Base-by-base conservation (phyloP, 2,888 invertebrate species). In the Cerastis leucographa region DNA sequence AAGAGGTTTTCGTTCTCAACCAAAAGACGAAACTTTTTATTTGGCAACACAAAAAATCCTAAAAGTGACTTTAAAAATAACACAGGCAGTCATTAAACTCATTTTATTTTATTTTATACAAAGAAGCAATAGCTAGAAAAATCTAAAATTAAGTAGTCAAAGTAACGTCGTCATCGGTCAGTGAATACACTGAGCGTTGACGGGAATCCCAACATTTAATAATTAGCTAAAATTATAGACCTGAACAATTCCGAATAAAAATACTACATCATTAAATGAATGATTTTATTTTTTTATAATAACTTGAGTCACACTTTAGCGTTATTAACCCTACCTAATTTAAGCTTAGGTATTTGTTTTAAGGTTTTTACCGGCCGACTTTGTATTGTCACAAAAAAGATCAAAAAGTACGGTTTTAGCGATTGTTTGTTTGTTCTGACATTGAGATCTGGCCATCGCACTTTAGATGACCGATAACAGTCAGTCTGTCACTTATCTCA, bases 181-280 rank as follows among this genome's bases (percentile, higher is more conserved):
- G 76, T 66, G 62, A 71, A 40, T 70, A 68, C 70, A 54, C 61
- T 29, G 46, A 78, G n/a, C 72, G 42, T 12, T 62, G 44, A 29
- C 62, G 89, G 88, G n/a, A 77, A 73, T 87, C 56, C 89, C 88
- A 75, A 77, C 64, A 68, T 49, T 66, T 56, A 75, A 78, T 89
- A 87, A 87, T 89, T 89, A 79, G 17, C 61, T 51, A 75, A 82
- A 80, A 85, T 86, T 74, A 86, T 69, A 46, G 70, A 85, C 64
- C 51, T 40, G 70, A 81, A 80, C 75, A 84, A 76, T 81, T 81
- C 74, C 67, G 11, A 59, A 78, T 73, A 77, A 87, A 85, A 89
- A 77, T 62, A 70, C 74, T 59, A 73, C 78, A 78, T 87, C 68
- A 79, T 87, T 80, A 87, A 40, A 72, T 11, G 56, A 76, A 49